Evolutionary conservation across 2,888 invertebrate species (phyloP), one percentile per base, ranked within the genome.

Genomic region (Anoncus sp.): DNA sequence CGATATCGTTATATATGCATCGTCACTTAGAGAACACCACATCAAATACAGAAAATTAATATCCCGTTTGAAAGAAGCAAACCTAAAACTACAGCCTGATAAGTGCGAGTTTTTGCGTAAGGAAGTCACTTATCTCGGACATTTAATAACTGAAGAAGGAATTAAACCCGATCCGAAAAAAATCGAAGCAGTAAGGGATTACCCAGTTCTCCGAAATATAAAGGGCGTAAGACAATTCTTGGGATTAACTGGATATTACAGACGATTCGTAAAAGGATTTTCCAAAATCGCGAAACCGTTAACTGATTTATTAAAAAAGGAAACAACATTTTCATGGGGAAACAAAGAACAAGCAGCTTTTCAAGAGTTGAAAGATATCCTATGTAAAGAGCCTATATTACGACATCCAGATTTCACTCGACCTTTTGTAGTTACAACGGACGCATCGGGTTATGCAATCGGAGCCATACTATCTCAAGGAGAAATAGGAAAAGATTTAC

Each of bases 51-150:
- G 51, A 35, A 66, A 71, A 40, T 43, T 83, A 16, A 72, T 79
- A 18, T 18, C 66, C 18, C 31, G 72, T 12, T 59, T 78, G 16
- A 16, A 67, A 16, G 14, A 59, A 9, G 67, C 73, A 16, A 71
- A 70, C 22, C 40, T 59, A n/a, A 49, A 27, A 1, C 22, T 71
- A 14, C 49, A 79, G 51, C 70, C 74, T 3, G 74, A 77, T n/a
- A 81, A 78, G 43, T 70, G 78, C 31, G 62, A 78, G 40, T 75
- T 81, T 35, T 43, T 80, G 4, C 55, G 53, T 16, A 65, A 74
- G 7, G 70, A 75, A 40, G 73, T 78, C 2, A 71, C 43, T 27
- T 78, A 79, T 57, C 22, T 81, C 5, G 78, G 78, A 0, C 76
- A 80, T 35, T 38, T 77, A 6, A 80, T 81, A 10, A 71, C 69